Base-by-base conservation (phyloP, 1,140 invertebrate genomes). In the Temnothorax nylanderi region DNA sequence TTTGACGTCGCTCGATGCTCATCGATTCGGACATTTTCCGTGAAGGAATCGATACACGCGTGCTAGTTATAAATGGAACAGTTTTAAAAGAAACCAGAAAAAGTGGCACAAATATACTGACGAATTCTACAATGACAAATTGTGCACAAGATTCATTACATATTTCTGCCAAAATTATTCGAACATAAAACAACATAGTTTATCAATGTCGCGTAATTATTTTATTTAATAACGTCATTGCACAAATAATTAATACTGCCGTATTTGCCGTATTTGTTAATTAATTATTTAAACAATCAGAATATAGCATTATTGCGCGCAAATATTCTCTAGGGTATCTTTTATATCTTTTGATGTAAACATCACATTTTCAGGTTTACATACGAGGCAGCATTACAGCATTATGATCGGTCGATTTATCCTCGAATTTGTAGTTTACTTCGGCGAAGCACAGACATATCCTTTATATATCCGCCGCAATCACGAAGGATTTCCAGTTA, bases 401-500 rank as follows among this genome's bases (percentile, higher is more conserved):
- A 75, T 74, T 74, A 84, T 47, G 21, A 51, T 84, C 37, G 69
- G 18, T 60, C 69, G 80, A 62, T 84, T 84, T 84, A 84, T 84
- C 69, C 62, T 11, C 80, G 54, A 75, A 84, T 84, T 75, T 84
- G 58, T 47, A 84, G 80, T 84, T 84, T 84, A 84, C 32, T 75
- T 60, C 26, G 41, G 54, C 54, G 18, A 34, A 34, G 80, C 80
- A 26, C 80, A 84, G 54, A 84, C 54, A 75, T 81, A 81, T 81
- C 78, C 65, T 71, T 71, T 56, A 81, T 54, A 84, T 54, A 84
- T 84, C 41, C 80, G 26, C 69, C 80, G 80, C 80, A 84, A 84
- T 84, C 80, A 84, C 80, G 80, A 75, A 74, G 80, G 80, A 84
- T 84, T 84, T 75, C 41, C 80, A 84, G 80, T 84, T 84, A 84